Conservation (phyloP, 2,888 invertebrate genomes). For the Rhorus exstirpatorius region DNA sequence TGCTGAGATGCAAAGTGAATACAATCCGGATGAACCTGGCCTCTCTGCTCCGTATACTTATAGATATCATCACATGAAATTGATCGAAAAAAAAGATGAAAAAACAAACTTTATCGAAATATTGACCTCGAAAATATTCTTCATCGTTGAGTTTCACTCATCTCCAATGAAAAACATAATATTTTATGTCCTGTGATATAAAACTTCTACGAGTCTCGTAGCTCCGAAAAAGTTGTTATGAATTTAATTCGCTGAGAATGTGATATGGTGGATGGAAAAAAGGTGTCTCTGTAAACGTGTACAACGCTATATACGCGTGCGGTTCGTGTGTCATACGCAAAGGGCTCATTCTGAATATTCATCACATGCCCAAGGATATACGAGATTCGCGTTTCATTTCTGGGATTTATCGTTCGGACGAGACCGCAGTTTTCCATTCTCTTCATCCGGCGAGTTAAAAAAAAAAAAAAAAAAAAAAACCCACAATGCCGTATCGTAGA, state of each 20-base stretch:
- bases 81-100: background rate
- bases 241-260: no score
- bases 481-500: constrained; percentile 53
- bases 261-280: no score
- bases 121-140: background rate
- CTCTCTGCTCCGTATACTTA: constrained; percentile 44
- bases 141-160: no score
- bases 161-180: background rate
- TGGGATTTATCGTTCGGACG: constrained; percentile 69
- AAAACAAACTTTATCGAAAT: background rate
- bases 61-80: constrained; percentile 34
- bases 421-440: constrained; percentile 68
- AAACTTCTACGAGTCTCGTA: no score
- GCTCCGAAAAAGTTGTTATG: no score
- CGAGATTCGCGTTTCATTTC: constrained; percentile 60
- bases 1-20: constrained; percentile 37
- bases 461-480: constrained; percentile 59
- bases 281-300: no score
- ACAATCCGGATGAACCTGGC: constrained; percentile 65
- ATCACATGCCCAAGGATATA: constrained; percentile 43
- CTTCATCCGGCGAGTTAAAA: constrained; percentile 59
- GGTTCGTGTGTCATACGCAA: constrained; percentile 11
- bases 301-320: no score
- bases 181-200: no score
- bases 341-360: constrained; percentile 54